Base-by-base conservation (phyloP, 2,113 vertebrate species). In the Amblyornis subalaris region DNA sequence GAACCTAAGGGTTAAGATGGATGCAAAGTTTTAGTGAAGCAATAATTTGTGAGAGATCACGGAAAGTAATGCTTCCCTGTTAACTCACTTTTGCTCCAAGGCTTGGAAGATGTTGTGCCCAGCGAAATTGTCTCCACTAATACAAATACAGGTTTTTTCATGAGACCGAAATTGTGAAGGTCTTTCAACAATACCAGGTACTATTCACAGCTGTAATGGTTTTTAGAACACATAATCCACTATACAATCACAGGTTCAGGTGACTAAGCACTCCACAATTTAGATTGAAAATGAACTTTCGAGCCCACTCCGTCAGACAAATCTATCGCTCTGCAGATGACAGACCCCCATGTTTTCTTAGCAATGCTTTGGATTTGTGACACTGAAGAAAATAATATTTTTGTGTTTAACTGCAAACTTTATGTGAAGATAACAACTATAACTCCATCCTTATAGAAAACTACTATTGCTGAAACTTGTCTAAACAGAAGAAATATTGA, bases 201-300 rank as follows among this genome's bases (percentile, higher is more conserved):
- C 85, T 60, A 73, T 44, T 88, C 91, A 92, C n/a, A 94, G 82
- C 40, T 65, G 7, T 13, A 76, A 83, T 36, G 23, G 10, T 42
- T 95, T 93, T 85, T 71, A 96, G 61, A 85, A 92, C 82, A 90
- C 67, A n/a, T 60, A 54, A 94, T 47, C 44, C 67, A 65, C 83
- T n/a, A 51, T 21, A 88, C 78, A 85, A 78, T 85, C 93, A 64
- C 66, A 72, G 85, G 77, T 82, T 91, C 71, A 75, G 62, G 70
- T 89, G 88, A 91, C 81, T 89, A 89, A 67, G 58, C 60, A 67
- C 60, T 90, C 67, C 69, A 77, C 61, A 93, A 69, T 55, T 91
- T n/a, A 57, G 42, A 87, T 36, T 26, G 53, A 81, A 93, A 87
- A 90, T 78, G 40, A 88, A 74, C 79, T 90, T 86, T 40, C 22